Base-by-base conservation (phyloP, 2,888 invertebrate genomes). In the Xanthia togata region DNA sequence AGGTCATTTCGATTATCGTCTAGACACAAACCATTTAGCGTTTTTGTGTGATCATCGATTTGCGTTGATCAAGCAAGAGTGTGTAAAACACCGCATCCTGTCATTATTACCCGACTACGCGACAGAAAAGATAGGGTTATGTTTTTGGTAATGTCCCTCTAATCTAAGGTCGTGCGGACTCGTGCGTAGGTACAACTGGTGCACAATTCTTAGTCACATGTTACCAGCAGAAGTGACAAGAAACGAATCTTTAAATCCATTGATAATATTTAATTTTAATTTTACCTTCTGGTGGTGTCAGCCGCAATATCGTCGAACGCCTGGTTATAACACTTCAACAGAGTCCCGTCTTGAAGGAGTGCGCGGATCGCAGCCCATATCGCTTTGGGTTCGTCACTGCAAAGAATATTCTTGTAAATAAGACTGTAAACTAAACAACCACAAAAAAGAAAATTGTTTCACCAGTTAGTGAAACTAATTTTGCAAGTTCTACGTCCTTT, bases 241-340 rank as follows among this genome's bases (percentile, higher is more conserved):
- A 44, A 44, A 44, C 5, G 14, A 44, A 14, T 44, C 44, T 44
- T 44, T 14, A 44, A 12, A 44, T 14, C 44, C 14, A 47, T 47
- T 47, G 47, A 17, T 14, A 47, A 47, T 31, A 31, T 31, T 1
- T 44, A 12, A 44, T 44, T 12, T 12, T 14, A 14, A 20, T 47
- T 50, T 50, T 50, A 96, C 96, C 96, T 93, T 73, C 93, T 89
- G 0, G 95, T 95, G 6, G 91, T 88, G 65, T 96, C 96, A 57
- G 92, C 90, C 3, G 95, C 93, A 23, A 96, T 96, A 0, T 94
- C 93, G 68, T 96, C 94, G 75, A 96, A 96, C 0, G 91, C 93
- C 69, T 91, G 89, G 38, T 95, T 93, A 82, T 94, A 96, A 79
- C 90, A 93, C 35, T 89, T 92, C 67, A 94, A 86, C 2, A 96